Evolutionary conservation across 2,888 invertebrate genomes (phyloP), one percentile per base, ranked within the genome.

Genomic region (Ctena decussata): DNA sequence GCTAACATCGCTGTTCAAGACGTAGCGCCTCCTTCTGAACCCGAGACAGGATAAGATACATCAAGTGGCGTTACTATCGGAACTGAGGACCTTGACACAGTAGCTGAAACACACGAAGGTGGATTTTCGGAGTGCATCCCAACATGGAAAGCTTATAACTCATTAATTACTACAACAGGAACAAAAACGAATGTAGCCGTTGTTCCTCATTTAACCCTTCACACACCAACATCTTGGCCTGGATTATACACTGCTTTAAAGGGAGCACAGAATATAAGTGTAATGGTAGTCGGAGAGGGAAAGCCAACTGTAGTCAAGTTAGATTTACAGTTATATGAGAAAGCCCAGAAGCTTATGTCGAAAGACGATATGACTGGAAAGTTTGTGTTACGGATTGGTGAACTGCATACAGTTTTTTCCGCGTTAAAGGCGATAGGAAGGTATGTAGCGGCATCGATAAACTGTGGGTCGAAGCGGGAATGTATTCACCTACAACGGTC

Each of bases 401-500:
- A 72, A 72, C 41, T 72, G 41, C 72, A 72, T 12, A 72, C 44
- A 3, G n/a, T 71, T 27, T 72, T 41, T 41, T 24, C 41, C 5
- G 72, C 72, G 2, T n/a, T 72, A 15, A 72, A 46, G 32, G 41
- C 72, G 15, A 72, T 72, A 11, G 72, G 72, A 30, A 3, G 46
- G 46, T 72, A 72, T 32, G 41, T 12, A 72, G 72, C n/a, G 72
- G 72, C 18, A 41, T 72, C 3, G 72, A 72, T 41, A 41, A 72
- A 44, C 46, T 41, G 3, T 72, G 41, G 44, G 41, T 72, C 27
- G 72, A 72, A 72, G 72, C 72, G 18, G 72, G 72, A 32, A 65
- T 65, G 35, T 65, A 65, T 65, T 35, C 35, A 35, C 65, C 65
- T 35, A 65, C 65, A 65, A 65, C 65, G 6, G 65, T 65, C 65